Base-by-base conservation (phyloP, 2,888 invertebrate species). In the Cosmia pyralina region DNA sequence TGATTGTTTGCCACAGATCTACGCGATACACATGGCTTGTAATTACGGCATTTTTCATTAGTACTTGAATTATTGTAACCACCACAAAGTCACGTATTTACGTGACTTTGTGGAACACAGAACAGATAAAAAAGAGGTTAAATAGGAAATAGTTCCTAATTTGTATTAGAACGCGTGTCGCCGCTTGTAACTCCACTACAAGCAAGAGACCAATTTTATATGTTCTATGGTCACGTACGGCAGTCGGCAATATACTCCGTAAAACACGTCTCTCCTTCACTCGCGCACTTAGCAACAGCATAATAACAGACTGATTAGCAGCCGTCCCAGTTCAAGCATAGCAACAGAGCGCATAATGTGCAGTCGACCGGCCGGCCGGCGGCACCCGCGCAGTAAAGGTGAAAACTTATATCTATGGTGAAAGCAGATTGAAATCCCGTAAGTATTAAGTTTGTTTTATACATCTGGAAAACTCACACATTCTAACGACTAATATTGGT, bases 321-420 rank as follows among this genome's bases (percentile, higher is more conserved):
- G 4, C 28, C 59, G 69, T 41, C 44, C 83, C 44, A 70, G 46
- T 78, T 79, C 7, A 38, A 50, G 57, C 57, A 19, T 79, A 55
- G 80, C 67, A 69, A 68, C 75, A 58, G 48, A 53, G 50, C 57
- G 60, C 62, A 55, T 68, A 44, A 2, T 73, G 67, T 74, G 67
- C 58, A 68, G 4, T 34, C 28, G n/a, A 58, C 46, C 55, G 28
- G 66, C 64, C 28, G 28, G 28, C 28, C 28, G 64, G 38, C 50
- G 38, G 52, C 58, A 59, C 63, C 15, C 17, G 79, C 65, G 69
- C 69, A 55, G 7, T n/a, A 53, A 58, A 57, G 41, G 72, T 28
- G 74, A 44, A 57, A 22, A 63, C n/a, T n/a, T n/a, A n/a, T n/a
- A n/a, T n/a, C n/a, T n/a, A n/a, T n/a, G 41, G 72, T 28, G 74